These are phyloP conservation scores for Palythoa caribaeorum DNA, from an alignment of 92 coral and sea anemone species.

Conservation along the genomic window DNA sequence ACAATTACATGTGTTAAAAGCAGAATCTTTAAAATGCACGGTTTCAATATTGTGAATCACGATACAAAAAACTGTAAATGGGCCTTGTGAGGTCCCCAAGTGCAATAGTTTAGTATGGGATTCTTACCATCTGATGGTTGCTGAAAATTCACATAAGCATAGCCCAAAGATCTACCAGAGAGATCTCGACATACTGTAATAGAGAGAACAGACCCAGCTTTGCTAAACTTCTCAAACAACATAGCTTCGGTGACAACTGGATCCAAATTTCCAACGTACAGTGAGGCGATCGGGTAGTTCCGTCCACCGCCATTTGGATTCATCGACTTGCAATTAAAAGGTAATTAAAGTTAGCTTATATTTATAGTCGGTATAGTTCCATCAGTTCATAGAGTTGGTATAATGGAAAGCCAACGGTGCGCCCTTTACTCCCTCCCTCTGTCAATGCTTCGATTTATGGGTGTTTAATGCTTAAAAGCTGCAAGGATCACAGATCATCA, in stretches of 20 bases:
- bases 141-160: conserved; percentile 97
- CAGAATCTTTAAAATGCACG: not conserved
- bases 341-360: too few relatives aligned
- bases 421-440: too few relatives aligned
- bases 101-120: not conserved
- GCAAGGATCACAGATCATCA: too few relatives aligned
- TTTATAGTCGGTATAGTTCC: too few relatives aligned
- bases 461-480: too few relatives aligned
- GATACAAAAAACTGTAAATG: not conserved
- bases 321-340: conserved; percentile 49
- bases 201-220: conserved; percentile 93
- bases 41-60: not conserved
- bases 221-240: conserved; percentile 67
- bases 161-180: conserved; percentile 96
- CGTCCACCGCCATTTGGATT: conserved; percentile 88
- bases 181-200: conserved; percentile 98
- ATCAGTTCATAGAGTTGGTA: too few relatives aligned
- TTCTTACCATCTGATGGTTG: conserved; percentile 94
- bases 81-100: not conserved
- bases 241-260: conserved; percentile 99
- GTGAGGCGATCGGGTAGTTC: conserved; percentile 93
- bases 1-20: not conserved
- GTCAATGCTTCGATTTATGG: too few relatives aligned
- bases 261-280: conserved; percentile 98
- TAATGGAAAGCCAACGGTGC: too few relatives aligned